Percentiles rank a stretch among this genome's conserved stretches.
Evolutionary conservation across 1,140 invertebrate species (phyloP).

Genomic region (Probaryconus sp.): DNA sequence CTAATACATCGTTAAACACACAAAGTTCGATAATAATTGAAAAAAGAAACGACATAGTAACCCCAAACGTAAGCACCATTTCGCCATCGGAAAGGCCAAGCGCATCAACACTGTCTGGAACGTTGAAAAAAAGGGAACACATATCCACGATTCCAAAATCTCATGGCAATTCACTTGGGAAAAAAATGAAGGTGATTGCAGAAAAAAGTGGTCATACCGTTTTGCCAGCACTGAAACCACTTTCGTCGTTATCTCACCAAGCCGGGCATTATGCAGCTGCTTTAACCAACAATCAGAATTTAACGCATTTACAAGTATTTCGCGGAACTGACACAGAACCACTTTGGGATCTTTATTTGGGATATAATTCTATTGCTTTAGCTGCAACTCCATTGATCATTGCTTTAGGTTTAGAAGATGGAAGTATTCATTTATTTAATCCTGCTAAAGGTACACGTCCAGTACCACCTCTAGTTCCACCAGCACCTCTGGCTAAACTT

Average conservation of each 20-base stretch:
- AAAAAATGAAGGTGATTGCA: slow-evolving; percentile 65
- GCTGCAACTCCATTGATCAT: slow-evolving; percentile 77
- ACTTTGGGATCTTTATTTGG: slow-evolving; percentile 74
- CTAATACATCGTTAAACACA: too few species aligned
- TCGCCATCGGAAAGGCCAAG: too few species aligned
- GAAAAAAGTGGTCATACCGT: slow-evolving; percentile 65
- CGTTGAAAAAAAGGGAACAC: slow-evolving; percentile 72
- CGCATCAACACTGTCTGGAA: slow-evolving; percentile 60
- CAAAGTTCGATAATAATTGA: slow-evolving; percentile 91
- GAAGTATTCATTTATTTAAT: slow-evolving; percentile 82
- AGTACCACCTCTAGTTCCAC: slow-evolving; percentile 82
- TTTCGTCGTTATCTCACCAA: slow-evolving; percentile 71
- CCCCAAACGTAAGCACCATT: slow-evolving; percentile 82
- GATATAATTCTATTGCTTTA: slow-evolving; percentile 72
- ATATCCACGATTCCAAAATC: slow-evolving; percentile 44
- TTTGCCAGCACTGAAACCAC: slow-evolving; percentile 70
- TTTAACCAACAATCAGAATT: slow-evolving; percentile 69
- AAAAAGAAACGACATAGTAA: slow-evolving; percentile 85
- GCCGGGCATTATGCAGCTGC: slow-evolving; percentile 73
- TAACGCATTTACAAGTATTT: slow-evolving; percentile 78
- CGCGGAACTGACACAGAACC: slow-evolving; percentile 79
- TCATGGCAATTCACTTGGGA: slow-evolving; percentile 58
- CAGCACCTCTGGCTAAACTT: slow-evolving; percentile 79
- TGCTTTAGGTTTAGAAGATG: slow-evolving; percentile 83
- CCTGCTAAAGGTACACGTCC: slow-evolving; percentile 79